Base-by-base conservation (phyloP, 1,140 invertebrate genomes). In the Drosophila dunni region DNA sequence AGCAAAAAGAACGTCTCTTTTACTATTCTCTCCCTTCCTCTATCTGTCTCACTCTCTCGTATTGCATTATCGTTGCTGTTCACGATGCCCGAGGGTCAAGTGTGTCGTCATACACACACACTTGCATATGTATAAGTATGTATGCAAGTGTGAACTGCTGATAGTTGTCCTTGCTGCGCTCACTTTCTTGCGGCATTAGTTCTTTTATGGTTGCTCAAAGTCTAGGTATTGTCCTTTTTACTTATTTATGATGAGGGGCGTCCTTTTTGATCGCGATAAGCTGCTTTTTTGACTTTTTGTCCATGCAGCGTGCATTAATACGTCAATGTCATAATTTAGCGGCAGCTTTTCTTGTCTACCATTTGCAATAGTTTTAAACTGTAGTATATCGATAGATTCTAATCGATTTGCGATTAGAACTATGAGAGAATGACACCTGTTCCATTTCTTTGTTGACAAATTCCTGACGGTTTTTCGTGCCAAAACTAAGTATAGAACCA, bases 151-250 rank as follows among this genome's bases (percentile, higher is more conserved):
- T 38, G 29, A 58, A 60, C 60, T 56, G 51, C 13, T 56, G 42
- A 24, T 65, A 44, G 64, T 60, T 69, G 54, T 71, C 67, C 66
- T 71, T 65, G 54, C 57, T 11, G 3, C 13, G 46, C 70, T 61
- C 42, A 54, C 73, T 45, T 60, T 58, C 42, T 65, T 20, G 2
- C 42, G 33, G 7, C 7, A 11, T 48, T 40, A 56, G 36, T 56
- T 56, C 10, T 75, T 75, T 56, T 75, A 70, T 75, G 72, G 70
- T 73, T 73, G 64, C 70, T 34, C 7, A 51, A 38, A 36, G 48
- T 54, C 58, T 29, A 33, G 58, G 34, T 7, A 60, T 33, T 48
- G 54, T 61, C 15, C 54, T 67, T 60, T 33, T 51, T 63, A 33
- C 34, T 33, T 24, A 8, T 51, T 46, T 20, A 2, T 4, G 45